phyloP scores from a whole-genome alignment of 1,140 invertebrate genomes.

The Limonius californicus region DNA sequence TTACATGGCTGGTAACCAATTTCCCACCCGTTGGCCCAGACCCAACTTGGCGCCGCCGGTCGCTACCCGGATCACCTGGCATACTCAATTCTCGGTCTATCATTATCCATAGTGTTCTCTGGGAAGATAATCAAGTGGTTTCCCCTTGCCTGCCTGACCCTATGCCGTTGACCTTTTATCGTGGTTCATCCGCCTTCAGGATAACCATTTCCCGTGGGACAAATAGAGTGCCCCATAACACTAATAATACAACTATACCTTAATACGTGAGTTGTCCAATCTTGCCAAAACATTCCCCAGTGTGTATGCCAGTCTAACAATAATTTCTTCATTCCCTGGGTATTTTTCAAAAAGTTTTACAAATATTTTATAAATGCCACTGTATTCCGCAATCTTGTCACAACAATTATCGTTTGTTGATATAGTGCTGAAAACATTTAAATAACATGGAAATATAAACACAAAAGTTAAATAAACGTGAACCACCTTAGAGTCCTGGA shows the following conservation, averaged over 20 bases:
- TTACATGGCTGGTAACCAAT: no score
- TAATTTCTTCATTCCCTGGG: constrained; percentile 58
- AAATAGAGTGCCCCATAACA: no score
- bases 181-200: no score
- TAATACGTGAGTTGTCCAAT: constrained; percentile 41
- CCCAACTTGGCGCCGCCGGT: no score
- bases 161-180: no score
- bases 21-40: no score
- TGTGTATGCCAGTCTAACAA: constrained; percentile 62
- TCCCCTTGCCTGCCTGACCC: no score
- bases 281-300: constrained; percentile 65
- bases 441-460: constrained; percentile 20
- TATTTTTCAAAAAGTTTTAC: constrained; percentile 57
- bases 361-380: constrained; percentile 52
- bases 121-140: no score
- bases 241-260: constrained; percentile 29
- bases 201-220: no score
- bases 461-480: constrained; percentile 3
- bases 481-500: constrained; percentile 76
- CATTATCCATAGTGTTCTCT: no score
- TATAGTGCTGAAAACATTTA: constrained; percentile 59
- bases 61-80: no score
- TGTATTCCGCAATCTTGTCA: constrained; percentile 55
- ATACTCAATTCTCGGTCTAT: no score
- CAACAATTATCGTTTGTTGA: constrained; percentile 73